A percentile compares a stretch with the other conserved stretches of the same genome.
Conservation (phyloP, 1,140 invertebrate species). For the Mactra quadrangularis region DNA sequence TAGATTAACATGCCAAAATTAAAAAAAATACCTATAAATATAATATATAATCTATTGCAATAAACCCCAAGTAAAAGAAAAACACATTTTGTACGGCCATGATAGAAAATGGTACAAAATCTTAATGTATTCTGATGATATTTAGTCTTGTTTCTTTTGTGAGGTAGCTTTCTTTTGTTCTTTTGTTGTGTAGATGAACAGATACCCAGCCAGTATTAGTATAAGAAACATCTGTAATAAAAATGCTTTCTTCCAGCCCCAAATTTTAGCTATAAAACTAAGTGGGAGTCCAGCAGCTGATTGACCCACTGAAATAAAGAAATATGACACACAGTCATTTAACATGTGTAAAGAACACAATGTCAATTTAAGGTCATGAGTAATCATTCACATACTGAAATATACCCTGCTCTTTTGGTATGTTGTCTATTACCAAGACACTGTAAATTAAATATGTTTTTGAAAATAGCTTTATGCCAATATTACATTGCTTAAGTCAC, state of each 20-base stretch:
- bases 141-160: no score
- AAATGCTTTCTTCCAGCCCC: constrained; percentile 36
- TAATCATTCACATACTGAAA: not conserved
- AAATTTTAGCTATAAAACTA: constrained; percentile 23
- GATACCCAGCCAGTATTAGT: constrained; percentile 12
- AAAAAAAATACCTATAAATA: no score
- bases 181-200: constrained; percentile 32
- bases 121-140: no score
- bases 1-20: no score
- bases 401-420: not conserved
- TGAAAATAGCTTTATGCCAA: not conserved
- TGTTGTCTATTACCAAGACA: not conserved
- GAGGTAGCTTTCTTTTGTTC: no score
- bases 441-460: not conserved
- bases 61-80: no score
- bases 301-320: constrained; percentile 42
- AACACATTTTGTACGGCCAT: no score
- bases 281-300: constrained; percentile 31
- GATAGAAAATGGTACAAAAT: no score
- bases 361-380: not conserved
- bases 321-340: not conserved
- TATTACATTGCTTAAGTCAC: not conserved
- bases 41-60: no score
- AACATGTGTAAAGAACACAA: not conserved
- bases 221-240: constrained; percentile 34